These are phyloP conservation scores for Dolichotis patagonum DNA, from an alignment of 2,113 vertebrate species.

Conservation along the genomic window DNA sequence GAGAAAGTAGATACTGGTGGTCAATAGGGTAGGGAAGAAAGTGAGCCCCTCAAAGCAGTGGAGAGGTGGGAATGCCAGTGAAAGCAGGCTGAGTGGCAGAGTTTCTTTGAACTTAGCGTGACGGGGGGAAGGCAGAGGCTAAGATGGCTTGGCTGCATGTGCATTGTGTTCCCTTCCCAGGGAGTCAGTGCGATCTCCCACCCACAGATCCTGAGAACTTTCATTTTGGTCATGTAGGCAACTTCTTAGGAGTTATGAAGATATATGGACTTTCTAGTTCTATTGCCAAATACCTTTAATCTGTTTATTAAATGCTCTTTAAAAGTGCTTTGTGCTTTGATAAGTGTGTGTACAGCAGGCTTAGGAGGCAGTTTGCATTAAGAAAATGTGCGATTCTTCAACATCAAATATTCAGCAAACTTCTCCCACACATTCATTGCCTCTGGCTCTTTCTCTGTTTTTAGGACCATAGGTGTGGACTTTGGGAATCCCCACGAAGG, in stretches of 20 bases:
- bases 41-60: not conserved
- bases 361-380: not conserved
- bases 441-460: not conserved
- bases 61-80: not conserved
- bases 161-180: not conserved
- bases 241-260: not conserved
- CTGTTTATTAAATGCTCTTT: not conserved
- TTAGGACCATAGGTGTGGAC: not conserved
- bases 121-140: rapidly evolving
- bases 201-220: not conserved
- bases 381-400: not conserved
- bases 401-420: not conserved
- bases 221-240: not conserved
- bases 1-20: not conserved
- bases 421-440: not conserved
- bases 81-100: not conserved
- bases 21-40: not conserved
- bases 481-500: not conserved
- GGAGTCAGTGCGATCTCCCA: not conserved
- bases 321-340: conserved; percentile 15
- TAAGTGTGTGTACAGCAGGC: not conserved
- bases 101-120: not conserved
- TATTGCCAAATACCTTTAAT: conserved; percentile 26
- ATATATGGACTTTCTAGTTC: not conserved
- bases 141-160: rapidly evolving